phyloP scores from a whole-genome alignment of 2,888 invertebrate species.

The Papilio protenor region DNA sequence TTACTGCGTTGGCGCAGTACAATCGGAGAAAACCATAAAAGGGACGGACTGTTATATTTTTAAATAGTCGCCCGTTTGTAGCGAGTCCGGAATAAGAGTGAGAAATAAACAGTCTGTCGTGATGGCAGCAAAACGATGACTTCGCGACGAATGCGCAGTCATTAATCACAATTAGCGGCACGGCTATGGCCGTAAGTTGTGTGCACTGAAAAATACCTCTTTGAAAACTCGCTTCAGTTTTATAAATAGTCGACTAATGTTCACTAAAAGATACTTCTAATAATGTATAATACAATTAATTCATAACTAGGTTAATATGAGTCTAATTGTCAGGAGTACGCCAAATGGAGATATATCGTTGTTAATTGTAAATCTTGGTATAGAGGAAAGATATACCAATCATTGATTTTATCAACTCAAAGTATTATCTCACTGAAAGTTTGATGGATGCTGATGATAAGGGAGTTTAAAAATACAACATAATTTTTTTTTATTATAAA shows the following conservation, averaged over 20 bases:
- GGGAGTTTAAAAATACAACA: not conserved
- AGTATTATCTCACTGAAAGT: not conserved
- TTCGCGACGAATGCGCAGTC: conserved; percentile 59
- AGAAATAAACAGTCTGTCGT: conserved; percentile 72
- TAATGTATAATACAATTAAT: no score
- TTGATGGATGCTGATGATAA: not conserved
- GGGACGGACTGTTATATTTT: not conserved
- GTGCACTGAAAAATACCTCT: conserved; percentile 35
- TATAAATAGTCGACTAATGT: conserved; percentile 6
- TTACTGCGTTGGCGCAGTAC: no score
- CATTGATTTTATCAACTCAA: no score
- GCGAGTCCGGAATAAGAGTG: conserved; percentile 56
- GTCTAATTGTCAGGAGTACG: no score
- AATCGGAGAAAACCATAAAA: not conserved
- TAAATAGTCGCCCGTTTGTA: conserved; percentile 56
- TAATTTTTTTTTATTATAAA: no score
- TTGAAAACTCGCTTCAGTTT: conserved; percentile 7
- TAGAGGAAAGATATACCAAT: no score
- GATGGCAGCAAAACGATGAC: conserved; percentile 72
- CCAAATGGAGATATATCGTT: no score
- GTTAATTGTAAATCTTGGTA: no score
- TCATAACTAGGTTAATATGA: not conserved
- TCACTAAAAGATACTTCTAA: not conserved
- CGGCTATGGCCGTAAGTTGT: conserved; percentile 48
- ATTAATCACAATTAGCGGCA: conserved; percentile 80